These are phyloP conservation scores for Olivierus martensii DNA, from an alignment of 1,140 invertebrate genomes.

Conservation along the genomic window DNA sequence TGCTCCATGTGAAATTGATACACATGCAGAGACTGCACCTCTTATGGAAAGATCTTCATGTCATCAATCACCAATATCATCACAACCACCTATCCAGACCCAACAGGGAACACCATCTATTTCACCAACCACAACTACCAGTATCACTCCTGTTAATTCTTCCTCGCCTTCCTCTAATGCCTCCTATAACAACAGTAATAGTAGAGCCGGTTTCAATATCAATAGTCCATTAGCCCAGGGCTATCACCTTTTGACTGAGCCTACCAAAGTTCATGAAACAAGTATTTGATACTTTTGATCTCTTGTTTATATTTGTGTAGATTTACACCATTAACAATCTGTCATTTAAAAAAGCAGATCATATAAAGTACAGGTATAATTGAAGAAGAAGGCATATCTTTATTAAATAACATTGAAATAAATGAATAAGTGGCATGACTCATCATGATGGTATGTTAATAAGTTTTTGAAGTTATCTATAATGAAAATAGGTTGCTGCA, in stretches of 20 bases:
- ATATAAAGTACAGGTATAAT: no score
- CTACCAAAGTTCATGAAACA: conserved; percentile 22
- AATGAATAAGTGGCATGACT: no score
- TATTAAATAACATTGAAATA: no score
- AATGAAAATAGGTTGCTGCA: no score
- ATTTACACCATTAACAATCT: no score
- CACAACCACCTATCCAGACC: no score
- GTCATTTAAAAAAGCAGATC: no score
- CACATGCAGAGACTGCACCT: conserved; percentile 6
- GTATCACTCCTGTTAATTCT: conserved; percentile 5
- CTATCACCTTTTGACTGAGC: conserved; percentile 21
- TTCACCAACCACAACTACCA: conserved; percentile 6
- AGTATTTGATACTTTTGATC: conserved; percentile 18
- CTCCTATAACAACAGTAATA: conserved; percentile 1
- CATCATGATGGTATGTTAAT: no score
- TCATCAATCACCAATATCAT: no score
- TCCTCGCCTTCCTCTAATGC: conserved; percentile 4
- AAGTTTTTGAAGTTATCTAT: no score
- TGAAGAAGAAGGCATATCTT: no score
- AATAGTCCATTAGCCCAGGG: conserved; percentile 20
- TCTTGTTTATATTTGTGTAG: neutral
- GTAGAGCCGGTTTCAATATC: neutral
- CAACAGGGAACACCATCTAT: neutral
- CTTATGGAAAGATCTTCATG: conserved; percentile 3
- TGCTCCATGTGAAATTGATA: neutral